Conservation (phyloP, 1,140 invertebrate genomes). For the Helicoverpa zea region DNA sequence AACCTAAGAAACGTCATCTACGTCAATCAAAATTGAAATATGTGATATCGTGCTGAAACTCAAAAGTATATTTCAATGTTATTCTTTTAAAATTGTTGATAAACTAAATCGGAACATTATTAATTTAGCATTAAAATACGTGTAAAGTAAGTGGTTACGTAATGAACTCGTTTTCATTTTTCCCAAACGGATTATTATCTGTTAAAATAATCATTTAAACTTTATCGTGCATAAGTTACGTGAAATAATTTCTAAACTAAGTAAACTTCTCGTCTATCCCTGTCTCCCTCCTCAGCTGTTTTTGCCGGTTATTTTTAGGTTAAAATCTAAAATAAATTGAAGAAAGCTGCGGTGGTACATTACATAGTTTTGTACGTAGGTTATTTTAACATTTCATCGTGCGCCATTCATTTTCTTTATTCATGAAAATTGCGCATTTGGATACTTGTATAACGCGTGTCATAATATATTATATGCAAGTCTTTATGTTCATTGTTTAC, state of each 20-base stretch:
- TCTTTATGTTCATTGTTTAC: conserved; percentile 79
- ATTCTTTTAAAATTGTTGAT: too few species aligned
- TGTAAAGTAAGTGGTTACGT: too few species aligned
- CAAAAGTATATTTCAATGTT: background rate
- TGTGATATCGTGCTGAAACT: background rate
- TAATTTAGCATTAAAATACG: too few species aligned
- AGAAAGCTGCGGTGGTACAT: conserved; percentile 75
- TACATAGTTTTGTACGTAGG: conserved; percentile 78
- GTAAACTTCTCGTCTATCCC: conserved; percentile 39
- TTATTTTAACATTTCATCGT: conserved; percentile 84
- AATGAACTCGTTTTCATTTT: background rate
- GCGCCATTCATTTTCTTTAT: conserved; percentile 71
- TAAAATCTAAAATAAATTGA: conserved; percentile 86
- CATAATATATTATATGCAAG: conserved; percentile 57
- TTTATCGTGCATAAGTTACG: too few species aligned
- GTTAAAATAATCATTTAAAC: background rate
- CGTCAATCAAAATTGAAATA: background rate
- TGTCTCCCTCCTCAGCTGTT: conserved; percentile 82
- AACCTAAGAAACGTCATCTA: background rate
- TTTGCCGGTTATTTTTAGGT: conserved; percentile 86
- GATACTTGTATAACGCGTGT: conserved; percentile 62
- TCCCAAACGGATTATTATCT: background rate
- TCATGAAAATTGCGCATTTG: conserved; percentile 81
- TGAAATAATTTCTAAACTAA: conserved; percentile 13
- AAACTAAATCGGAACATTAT: too few species aligned